Evolutionary conservation across 2,113 vertebrate species (phyloP).

Genomic region (Scomber colias): DNA sequence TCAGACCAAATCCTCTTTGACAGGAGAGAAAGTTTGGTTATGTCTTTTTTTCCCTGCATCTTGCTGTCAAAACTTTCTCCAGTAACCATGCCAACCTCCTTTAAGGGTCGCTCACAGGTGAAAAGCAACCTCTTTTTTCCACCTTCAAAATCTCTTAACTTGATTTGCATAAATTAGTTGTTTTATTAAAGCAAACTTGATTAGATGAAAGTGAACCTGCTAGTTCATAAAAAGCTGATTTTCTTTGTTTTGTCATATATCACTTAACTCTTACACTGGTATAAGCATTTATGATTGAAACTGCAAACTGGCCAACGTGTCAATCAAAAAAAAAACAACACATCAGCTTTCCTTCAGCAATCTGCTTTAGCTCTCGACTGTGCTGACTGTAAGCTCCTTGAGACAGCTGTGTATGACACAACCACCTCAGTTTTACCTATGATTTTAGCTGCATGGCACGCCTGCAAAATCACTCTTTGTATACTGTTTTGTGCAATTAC

Average conservation of each 20-base stretch:
- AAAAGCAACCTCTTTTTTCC: neutral
- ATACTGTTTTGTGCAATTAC: too few relatives aligned
- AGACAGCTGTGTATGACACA: neutral
- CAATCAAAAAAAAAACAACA: neutral
- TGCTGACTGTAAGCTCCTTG: conserved; percentile 11
- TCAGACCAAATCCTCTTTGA: conserved; percentile 43
- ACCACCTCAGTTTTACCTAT: neutral
- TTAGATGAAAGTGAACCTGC: neutral
- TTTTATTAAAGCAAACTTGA: too few relatives aligned
- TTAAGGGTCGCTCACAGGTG: conserved; percentile 1
- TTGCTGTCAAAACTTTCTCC: conserved; percentile 58
- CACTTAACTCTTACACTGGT: neutral
- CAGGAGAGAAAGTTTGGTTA: conserved; percentile 35
- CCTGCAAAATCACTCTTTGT: neutral
- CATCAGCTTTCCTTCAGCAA: neutral
- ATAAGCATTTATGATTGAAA: neutral
- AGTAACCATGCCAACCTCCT: conserved; percentile 28
- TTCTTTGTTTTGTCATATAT: neutral
- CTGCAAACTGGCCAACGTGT: neutral
- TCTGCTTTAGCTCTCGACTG: neutral
- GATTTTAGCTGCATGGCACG: neutral
- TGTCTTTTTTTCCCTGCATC: neutral
- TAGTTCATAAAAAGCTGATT: neutral
- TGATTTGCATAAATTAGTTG: neutral
- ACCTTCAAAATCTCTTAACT: neutral